phyloP scores from a whole-genome alignment of 2,888 invertebrate species.

The Patella depressa region DNA sequence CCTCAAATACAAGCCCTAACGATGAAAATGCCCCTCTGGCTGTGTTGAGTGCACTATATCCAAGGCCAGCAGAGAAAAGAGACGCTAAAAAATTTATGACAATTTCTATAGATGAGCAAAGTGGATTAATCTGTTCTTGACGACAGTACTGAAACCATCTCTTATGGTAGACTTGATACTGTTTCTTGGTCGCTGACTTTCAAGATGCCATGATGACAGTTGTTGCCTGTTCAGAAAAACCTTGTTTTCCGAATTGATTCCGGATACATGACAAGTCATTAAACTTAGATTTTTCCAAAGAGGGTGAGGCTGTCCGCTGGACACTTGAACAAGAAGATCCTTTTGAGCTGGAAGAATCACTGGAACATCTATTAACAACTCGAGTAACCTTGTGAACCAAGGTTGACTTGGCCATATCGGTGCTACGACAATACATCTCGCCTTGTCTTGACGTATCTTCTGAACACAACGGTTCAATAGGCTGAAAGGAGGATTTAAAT shows the following conservation, averaged over 20 bases:
- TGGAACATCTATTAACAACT: too few relatives aligned
- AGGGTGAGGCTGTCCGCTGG: conserved; percentile 5
- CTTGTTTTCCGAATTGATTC: conserved; percentile 11
- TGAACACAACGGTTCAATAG: too few relatives aligned
- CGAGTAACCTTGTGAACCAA: too few relatives aligned
- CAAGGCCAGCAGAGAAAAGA: conserved; percentile 20
- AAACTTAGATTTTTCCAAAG: conserved; percentile 7
- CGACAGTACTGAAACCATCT: conserved; percentile 38
- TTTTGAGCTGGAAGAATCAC: too few relatives aligned
- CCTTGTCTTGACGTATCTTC: too few relatives aligned
- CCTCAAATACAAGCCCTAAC: neutral
- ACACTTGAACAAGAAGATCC: conserved; percentile 1
- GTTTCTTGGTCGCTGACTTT: conserved; percentile 32
- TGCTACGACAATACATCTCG: too few relatives aligned
- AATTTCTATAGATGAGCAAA: conserved; percentile 31
- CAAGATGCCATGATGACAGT: conserved; percentile 36
- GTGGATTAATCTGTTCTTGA: conserved; percentile 31
- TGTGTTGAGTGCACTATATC: conserved; percentile 35
- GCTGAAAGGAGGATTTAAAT: too few relatives aligned
- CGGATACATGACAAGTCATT: conserved; percentile 22
- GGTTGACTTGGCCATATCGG: too few relatives aligned
- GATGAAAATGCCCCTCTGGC: neutral
- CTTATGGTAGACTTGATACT: conserved; percentile 34
- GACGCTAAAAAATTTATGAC: conserved; percentile 31
- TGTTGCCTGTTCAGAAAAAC: conserved; percentile 16